Conservation (phyloP, 2,113 vertebrate species). For the Mirounga angustirostris region DNA sequence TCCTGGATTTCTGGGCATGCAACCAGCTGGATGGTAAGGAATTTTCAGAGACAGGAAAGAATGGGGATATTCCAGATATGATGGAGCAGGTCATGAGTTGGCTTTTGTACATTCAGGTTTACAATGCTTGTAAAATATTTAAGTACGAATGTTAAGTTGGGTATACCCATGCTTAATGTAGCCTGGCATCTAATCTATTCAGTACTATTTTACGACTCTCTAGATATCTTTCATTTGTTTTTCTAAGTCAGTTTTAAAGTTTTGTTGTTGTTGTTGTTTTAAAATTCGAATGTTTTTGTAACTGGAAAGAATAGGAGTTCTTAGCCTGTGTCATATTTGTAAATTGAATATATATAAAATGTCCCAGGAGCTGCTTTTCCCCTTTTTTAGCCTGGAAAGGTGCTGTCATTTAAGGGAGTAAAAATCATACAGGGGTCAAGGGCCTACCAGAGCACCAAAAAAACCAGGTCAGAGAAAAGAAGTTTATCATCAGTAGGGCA, state of each 20-base stretch:
- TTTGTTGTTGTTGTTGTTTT: background rate
- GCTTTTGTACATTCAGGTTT: background rate
- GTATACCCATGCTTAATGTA: background rate
- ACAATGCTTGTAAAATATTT: background rate
- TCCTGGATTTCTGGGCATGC: background rate
- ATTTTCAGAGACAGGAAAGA: background rate
- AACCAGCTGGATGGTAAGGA: background rate
- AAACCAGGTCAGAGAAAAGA: background rate
- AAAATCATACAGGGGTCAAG: background rate
- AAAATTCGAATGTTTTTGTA: background rate
- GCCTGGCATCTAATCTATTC: background rate
- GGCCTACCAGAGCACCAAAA: background rate
- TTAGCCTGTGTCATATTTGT: background rate
- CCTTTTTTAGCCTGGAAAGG: background rate
- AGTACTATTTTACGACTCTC: background rate
- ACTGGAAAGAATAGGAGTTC: background rate
- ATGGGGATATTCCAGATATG: background rate
- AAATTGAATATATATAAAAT: constrained; percentile 1
- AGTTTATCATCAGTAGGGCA: background rate
- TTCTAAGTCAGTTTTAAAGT: background rate
- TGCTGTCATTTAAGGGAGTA: background rate
- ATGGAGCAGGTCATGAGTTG: background rate
- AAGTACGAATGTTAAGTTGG: background rate
- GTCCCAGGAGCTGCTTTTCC: background rate
- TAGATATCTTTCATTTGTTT: background rate